phyloP scores from a whole-genome alignment of 2,888 invertebrate species.

The Chromoteleia sp. region DNA sequence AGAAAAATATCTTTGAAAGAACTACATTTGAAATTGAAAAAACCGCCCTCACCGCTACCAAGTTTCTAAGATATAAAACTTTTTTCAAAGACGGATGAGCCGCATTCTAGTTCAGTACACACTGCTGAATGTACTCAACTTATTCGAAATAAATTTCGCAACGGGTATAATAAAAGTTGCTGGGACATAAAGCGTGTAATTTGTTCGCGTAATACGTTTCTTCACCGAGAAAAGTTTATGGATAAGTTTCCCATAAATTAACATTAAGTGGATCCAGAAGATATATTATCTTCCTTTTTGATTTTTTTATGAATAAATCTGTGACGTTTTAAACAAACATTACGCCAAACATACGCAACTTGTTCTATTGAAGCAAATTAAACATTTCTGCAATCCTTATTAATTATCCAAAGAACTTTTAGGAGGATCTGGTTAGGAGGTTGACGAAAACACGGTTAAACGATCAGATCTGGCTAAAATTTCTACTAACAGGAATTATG shows the following conservation, averaged over 20 bases:
- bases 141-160: constrained; percentile 19
- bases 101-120: constrained; percentile 4
- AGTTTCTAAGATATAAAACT: constrained; percentile 2
- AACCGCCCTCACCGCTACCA: not conserved
- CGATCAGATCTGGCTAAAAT: too few species aligned
- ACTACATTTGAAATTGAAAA: not conserved
- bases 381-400: too few species aligned
- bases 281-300: not conserved
- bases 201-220: constrained; percentile 12
- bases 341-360: too few species aligned
- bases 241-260: too few species aligned
- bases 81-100: constrained; percentile 7
- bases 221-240: too few species aligned
- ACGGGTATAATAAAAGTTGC: constrained; percentile 12
- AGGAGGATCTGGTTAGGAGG: too few species aligned
- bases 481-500: too few species aligned
- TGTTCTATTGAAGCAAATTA: too few species aligned
- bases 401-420: too few species aligned
- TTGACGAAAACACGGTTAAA: too few species aligned
- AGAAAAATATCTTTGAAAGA: not conserved
- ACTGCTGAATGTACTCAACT: not conserved
- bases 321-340: too few species aligned
- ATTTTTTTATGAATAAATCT: not conserved
- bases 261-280: not conserved
- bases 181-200: constrained; percentile 1